phyloP scores from a whole-genome alignment of 2,888 invertebrate species.

The Synanthedon myopaeformis region DNA sequence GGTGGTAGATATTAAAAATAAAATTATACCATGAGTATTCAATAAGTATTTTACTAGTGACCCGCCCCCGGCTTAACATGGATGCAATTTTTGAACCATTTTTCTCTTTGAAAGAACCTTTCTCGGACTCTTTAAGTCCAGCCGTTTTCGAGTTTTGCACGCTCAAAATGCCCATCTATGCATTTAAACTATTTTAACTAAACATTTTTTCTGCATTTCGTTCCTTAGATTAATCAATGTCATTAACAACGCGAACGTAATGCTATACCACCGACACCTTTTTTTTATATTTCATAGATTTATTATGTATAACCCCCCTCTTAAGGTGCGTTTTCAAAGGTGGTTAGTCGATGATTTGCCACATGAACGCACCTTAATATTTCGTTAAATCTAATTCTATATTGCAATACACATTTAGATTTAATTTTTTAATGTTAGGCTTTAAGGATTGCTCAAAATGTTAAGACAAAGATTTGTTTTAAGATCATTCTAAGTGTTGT shows the following conservation, averaged over 20 bases:
- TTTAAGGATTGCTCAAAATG: conserved; percentile 39
- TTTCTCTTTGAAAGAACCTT: no score
- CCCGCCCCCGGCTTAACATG: no score
- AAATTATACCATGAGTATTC: no score
- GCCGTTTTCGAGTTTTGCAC: no score
- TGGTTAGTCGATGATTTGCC: neutral
- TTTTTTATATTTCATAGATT: no score
- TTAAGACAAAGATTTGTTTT: conserved; percentile 14
- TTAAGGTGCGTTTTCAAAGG: no score
- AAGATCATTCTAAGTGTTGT: conserved; percentile 8
- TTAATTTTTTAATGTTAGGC: neutral
- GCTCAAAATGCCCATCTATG: no score
- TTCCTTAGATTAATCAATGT: neutral
- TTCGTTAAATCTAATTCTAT: neutral
- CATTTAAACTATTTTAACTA: neutral
- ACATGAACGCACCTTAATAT: neutral
- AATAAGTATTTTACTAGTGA: no score
- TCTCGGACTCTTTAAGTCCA: no score
- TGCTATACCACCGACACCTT: neutral
- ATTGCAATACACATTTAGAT: neutral
- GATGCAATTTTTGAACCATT: no score
- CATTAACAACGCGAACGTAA: neutral
- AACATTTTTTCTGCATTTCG: neutral
- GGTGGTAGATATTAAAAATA: no score
- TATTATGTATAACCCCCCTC: no score